Evolutionary conservation across 2,888 invertebrate genomes (phyloP).

Genomic region (Cantharis rufa): DNA sequence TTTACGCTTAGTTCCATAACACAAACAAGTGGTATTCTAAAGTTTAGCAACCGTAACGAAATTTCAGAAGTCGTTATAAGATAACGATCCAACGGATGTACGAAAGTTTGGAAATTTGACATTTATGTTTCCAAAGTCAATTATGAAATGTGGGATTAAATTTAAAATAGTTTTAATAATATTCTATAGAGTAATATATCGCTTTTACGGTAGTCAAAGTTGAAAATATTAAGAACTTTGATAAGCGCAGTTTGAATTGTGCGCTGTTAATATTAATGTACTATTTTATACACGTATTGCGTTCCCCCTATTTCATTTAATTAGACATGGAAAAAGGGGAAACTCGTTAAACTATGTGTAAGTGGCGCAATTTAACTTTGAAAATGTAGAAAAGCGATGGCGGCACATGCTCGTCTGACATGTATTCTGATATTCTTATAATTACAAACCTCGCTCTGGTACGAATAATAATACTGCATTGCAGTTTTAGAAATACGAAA

Average conservation of each 20-base stretch:
- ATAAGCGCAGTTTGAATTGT: conserved; percentile 16
- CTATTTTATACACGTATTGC: conserved; percentile 23
- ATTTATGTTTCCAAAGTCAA: conserved; percentile 12
- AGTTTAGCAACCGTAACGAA: conserved; percentile 7
- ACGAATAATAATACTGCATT: conserved; percentile 32
- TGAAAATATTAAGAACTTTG: conserved; percentile 16
- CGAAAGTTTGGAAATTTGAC: conserved; percentile 2
- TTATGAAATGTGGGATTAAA: conserved; percentile 17
- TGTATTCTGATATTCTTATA: conserved; percentile 34
- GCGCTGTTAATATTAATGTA: conserved; percentile 19
- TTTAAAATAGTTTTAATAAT: conserved; percentile 21
- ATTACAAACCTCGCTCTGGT: conserved; percentile 29
- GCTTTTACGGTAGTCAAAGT: conserved; percentile 8
- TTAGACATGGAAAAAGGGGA: conserved; percentile 23
- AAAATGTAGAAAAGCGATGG: conserved; percentile 22
- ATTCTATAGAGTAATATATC: conserved; percentile 10
- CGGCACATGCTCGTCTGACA: conserved; percentile 30
- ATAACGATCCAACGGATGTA: conserved; percentile 6
- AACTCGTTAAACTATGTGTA: conserved; percentile 25
- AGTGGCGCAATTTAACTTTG: conserved; percentile 21
- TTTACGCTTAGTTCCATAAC: conserved; percentile 6
- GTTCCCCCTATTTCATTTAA: conserved; percentile 22
- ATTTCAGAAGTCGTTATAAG: conserved; percentile 1
- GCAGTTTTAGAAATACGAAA: conserved; percentile 31
- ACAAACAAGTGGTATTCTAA: conserved; percentile 10